phyloP scores from a whole-genome alignment of 2,888 invertebrate genomes.

The Melinopterus prodromus region DNA sequence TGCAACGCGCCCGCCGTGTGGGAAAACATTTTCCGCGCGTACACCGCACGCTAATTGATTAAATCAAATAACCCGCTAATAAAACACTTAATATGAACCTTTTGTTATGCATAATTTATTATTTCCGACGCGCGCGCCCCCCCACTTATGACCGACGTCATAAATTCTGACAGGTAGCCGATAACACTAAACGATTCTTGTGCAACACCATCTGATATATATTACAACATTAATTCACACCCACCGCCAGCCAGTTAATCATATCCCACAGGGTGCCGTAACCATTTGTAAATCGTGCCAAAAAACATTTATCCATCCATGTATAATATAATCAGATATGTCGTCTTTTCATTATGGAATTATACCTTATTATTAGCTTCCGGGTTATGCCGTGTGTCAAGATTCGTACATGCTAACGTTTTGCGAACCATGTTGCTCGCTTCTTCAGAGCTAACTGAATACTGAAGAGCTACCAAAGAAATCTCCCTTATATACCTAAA shows the following conservation, averaged over 20 bases:
- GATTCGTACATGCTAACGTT: too few relatives aligned
- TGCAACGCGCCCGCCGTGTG: background rate
- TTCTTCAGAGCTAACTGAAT: too few relatives aligned
- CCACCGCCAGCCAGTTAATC: background rate
- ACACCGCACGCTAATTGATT: conserved; percentile 22
- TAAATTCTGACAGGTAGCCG: conserved; percentile 19
- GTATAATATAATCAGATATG: background rate
- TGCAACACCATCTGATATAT: background rate
- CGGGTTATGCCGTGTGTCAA: too few relatives aligned
- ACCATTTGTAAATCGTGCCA: background rate
- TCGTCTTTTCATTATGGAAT: background rate
- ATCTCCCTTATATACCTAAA: too few relatives aligned
- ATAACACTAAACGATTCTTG: background rate
- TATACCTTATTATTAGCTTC: background rate
- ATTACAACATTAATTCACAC: background rate
- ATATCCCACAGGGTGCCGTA: background rate
- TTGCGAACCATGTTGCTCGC: too few relatives aligned
- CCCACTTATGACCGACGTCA: conserved; percentile 5
- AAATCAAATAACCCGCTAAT: conserved; percentile 19
- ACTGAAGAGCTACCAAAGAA: too few relatives aligned
- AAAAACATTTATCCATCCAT: background rate
- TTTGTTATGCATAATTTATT: conserved; percentile 20
- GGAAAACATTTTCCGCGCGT: conserved; percentile 10
- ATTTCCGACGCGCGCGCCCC: conserved; percentile 9
- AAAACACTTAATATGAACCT: conserved; percentile 23